These are phyloP conservation scores for Cyclopterus lumpus DNA, from an alignment of 2,797 vertebrate genomes.

Conservation along the genomic window DNA sequence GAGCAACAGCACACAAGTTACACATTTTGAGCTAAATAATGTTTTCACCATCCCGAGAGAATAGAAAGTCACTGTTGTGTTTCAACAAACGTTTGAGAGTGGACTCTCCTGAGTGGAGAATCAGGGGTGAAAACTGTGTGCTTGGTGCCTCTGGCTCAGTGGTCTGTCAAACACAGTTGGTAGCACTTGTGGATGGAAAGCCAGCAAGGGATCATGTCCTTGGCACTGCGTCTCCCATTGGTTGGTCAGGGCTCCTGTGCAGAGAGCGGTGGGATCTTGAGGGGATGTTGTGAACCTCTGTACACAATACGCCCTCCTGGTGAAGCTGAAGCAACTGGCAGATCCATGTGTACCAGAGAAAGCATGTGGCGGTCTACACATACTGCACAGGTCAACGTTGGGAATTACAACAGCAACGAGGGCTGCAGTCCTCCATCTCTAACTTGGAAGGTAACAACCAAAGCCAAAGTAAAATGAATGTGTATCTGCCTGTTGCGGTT, in stretches of 20 bases:
- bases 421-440: not conserved
- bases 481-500: not conserved
- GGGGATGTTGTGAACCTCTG: not conserved
- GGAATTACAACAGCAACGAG: not conserved
- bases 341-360: conserved; percentile 5
- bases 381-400: not conserved
- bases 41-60: not conserved
- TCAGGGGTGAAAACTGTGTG: conserved; percentile 22
- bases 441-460: conserved; percentile 7
- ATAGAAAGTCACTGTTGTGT: not conserved
- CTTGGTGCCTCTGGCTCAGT: conserved; percentile 29
- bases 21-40: not conserved
- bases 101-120: not conserved
- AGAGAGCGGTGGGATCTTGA: conserved; percentile 3
- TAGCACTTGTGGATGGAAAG: conserved; percentile 29
- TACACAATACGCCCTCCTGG: not conserved
- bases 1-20: not conserved
- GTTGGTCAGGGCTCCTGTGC: conserved; percentile 7
- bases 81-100: conserved; percentile 8
- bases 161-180: conserved; percentile 19
- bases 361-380: not conserved
- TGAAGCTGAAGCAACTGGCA: conserved; percentile 6
- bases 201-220: conserved; percentile 12
- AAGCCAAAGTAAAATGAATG: not conserved
- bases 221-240: conserved; percentile 13